A percentile compares a stretch with the other conserved stretches of the same genome.
Evolutionary conservation across 2,888 invertebrate genomes (phyloP).

Genomic region (Colostygia pectinataria): DNA sequence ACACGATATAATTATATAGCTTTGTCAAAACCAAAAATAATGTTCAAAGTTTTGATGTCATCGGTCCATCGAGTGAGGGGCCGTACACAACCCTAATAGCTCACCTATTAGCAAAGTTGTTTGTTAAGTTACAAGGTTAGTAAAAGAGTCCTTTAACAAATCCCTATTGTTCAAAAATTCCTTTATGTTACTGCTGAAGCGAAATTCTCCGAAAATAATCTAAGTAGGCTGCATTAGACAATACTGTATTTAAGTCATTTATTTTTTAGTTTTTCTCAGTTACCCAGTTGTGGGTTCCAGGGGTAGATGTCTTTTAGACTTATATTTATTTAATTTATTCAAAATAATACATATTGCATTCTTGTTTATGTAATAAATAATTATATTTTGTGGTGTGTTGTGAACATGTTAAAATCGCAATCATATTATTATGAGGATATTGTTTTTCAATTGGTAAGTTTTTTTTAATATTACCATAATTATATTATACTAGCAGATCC

Average conservation of each 20-base stretch:
- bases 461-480: no score
- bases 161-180: slow-evolving; percentile 8
- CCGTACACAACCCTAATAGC: not conserved
- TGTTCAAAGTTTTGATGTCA: no score
- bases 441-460: slow-evolving; percentile 45
- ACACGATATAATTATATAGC: no score
- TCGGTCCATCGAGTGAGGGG: no score
- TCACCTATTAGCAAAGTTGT: not conserved
- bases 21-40: no score
- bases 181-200: slow-evolving; percentile 1
- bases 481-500: no score
- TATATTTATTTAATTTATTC: slow-evolving; percentile 1
- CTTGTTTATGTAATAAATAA: not conserved
- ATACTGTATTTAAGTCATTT: slow-evolving; percentile 6
- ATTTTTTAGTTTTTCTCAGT: slow-evolving; percentile 5
- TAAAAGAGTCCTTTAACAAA: not conserved
- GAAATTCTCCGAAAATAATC: slow-evolving; percentile 13
- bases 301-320: not conserved
- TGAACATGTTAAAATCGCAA: slow-evolving; percentile 29
- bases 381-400: not conserved
- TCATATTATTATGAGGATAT: slow-evolving; percentile 42
- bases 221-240: not conserved
- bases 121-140: not conserved
- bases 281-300: not conserved
- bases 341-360: not conserved